A percentile compares a stretch with the other conserved stretches of the same genome.
Evolutionary conservation across 2,797 vertebrate genomes (phyloP).

Genomic region (Sebastes flavidus): DNA sequence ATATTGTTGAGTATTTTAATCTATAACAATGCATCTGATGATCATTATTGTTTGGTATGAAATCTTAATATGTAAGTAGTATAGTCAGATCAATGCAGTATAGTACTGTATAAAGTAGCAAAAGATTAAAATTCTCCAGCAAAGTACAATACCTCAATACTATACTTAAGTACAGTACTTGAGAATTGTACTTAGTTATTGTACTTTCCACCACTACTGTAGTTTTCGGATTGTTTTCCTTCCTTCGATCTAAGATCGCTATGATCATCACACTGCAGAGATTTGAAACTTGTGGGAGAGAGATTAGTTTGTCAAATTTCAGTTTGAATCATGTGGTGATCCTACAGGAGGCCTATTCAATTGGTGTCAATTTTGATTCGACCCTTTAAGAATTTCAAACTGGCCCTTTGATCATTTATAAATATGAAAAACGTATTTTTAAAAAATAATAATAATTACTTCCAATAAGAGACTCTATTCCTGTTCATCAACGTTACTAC

Average conservation of each 20-base stretch:
- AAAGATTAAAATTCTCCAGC: background rate
- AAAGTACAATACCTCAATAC: background rate
- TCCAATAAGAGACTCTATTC: too few species aligned
- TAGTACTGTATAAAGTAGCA: background rate
- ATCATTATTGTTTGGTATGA: background rate
- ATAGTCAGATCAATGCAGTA: background rate
- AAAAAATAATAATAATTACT: too few species aligned
- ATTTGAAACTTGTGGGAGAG: background rate
- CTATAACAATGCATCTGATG: background rate
- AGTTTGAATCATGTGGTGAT: background rate
- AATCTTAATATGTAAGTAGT: background rate
- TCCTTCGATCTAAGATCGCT: background rate
- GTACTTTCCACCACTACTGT: background rate
- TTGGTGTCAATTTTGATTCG: too few species aligned
- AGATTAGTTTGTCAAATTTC: background rate
- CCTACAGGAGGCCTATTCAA: background rate
- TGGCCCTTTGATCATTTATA: too few species aligned
- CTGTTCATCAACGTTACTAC: too few species aligned
- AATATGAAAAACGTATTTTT: too few species aligned
- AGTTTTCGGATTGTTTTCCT: background rate
- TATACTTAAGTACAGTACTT: background rate
- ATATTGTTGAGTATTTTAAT: background rate
- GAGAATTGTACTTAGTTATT: background rate
- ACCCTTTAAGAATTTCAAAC: too few species aligned
- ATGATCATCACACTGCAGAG: background rate